Base-by-base conservation (phyloP, 2,888 invertebrate genomes). In the Chouioia cunea region DNA sequence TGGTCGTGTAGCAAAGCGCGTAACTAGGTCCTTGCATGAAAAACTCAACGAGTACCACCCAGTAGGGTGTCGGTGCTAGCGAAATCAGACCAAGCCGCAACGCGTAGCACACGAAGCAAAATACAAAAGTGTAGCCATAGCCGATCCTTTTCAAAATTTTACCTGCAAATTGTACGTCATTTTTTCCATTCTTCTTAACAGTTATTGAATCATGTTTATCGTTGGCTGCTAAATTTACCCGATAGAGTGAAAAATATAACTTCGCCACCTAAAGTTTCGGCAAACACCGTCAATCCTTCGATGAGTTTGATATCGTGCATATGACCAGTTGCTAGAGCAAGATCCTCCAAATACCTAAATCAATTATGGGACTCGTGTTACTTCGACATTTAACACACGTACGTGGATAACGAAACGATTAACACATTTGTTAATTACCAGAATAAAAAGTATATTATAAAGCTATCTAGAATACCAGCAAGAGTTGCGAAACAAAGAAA, bases 21-120 rank as follows among this genome's bases (percentile, higher is more conserved):
- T 96, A 97, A 0, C 95, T 93, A 0, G 96, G 92, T 0, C 96
- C 96, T 83, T 94, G 94, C 88, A 94, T 90, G 64, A 94, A 84
- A 0, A 92, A 87, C 87, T 97, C 97, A 2, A 96, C 89, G 0
- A 91, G 90, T 0, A 97, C 88, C 1, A 94, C 88, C 87, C 92
- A 93, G 95, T 96, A 96, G 0, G 96, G 94, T 77, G 91, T 90
- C 22, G 90, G 88, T 70, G 93, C 91, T 71, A 94, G 81, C 0
- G 96, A 93, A 75, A 96, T 93, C 14, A 93, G 86, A 2, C 90
- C 89, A 77, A 96, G 87, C 0, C 96, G 88, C 0, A 96, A 75
- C 0, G 92, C 91, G 83, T 95, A 96, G 76, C 91, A 92, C 54
- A 91, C 84, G 76, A 96, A 91, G 53, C 93, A 93, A 76, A 96